Evolutionary conservation across 2,113 vertebrate genomes (phyloP), one percentile per base, ranked within the genome.

Genomic region (Agapornis roseicollis): DNA sequence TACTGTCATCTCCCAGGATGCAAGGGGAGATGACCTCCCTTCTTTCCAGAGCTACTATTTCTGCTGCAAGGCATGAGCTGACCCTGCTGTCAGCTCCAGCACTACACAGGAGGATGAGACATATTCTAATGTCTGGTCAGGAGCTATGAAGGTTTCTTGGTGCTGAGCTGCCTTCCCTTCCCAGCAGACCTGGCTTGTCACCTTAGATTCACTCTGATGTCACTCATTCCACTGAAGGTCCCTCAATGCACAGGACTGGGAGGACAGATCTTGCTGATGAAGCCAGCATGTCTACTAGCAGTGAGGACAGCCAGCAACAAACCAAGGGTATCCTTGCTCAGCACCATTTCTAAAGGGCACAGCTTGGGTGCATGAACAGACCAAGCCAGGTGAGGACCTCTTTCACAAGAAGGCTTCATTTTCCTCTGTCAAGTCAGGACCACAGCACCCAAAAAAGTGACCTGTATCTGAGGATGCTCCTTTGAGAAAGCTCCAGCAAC

Each of bases 231-330:
- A 29, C 28, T 15, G 44, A 53, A 63, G 52, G 23, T 53, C 24
- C 76, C 46, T 1, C 55, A 35, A 1, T 0, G 0, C 0, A 1
- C 17, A 13, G 76, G 46, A 13, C 42, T 10, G 76, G 60, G 64
- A 86, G 35, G 80, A 56, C 46, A 80, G 46, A 25, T 31, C 78
- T 92, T 80, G 76, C n/a, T 87, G 72, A 52, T 69, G 89, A 27
- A 79, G 47, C 42, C 88, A 64, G 56, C 0, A 1, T 79, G 47
- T 68, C 74, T 88, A 55, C 18, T 44, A 55, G n/a, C 71, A 88
- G 68, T 65, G 84, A 74, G 61, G 92, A 69, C 65, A 91, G 84
- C 78, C 94, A 95, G 84, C 66, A 56, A 44, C 61, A 81, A 50
- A 29, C 24, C 73, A 78, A 79, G 88, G 88, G 73, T 65, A 77